Conservation (phyloP, 2,797 vertebrate species). For the Alosa sapidissima region DNA sequence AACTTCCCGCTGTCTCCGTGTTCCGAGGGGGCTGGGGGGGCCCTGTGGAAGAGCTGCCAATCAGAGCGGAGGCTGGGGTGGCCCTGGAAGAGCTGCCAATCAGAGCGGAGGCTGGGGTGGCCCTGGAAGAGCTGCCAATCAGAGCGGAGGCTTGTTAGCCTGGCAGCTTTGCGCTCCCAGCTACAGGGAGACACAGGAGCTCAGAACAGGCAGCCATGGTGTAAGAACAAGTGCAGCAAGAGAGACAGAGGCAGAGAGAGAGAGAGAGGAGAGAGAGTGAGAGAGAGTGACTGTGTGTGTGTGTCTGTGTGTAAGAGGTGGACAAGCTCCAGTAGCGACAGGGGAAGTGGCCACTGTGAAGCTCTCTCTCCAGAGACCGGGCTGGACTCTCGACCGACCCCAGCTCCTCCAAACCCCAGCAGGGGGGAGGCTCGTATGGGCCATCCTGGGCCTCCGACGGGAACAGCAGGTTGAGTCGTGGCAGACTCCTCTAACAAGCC, state of each 20-base stretch:
- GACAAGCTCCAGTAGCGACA: neutral
- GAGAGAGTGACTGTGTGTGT: neutral
- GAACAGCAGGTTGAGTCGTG: neutral
- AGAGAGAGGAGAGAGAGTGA: neutral
- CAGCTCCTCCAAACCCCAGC: neutral
- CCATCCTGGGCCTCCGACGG: neutral
- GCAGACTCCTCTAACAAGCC: slow-evolving; percentile 15
- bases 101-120: slow-evolving; percentile 53
- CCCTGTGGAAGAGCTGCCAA: slow-evolving; percentile 51
- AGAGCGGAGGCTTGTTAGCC: slow-evolving; percentile 56
- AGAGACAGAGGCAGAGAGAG: slow-evolving; percentile 60
- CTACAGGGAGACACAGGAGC: slow-evolving; percentile 14
- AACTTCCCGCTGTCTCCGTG: slow-evolving; percentile 57
- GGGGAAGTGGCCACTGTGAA: too few relatives aligned
- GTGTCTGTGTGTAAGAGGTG: slow-evolving; percentile 24
- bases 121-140: slow-evolving; percentile 51
- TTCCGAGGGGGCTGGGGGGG: slow-evolving; percentile 51
- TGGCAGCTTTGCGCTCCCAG: slow-evolving; percentile 31
- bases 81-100: slow-evolving; percentile 51
- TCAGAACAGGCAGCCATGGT: too few relatives aligned
- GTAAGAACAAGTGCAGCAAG: slow-evolving; percentile 39
- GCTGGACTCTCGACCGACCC: slow-evolving; percentile 34
- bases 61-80: slow-evolving; percentile 44
- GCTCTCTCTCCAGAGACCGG: slow-evolving; percentile 28
- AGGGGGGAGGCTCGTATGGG: neutral